Evolutionary conservation across 2,797 vertebrate genomes (phyloP), one percentile per base, ranked within the genome.

Genomic region (Emys orbicularis): DNA sequence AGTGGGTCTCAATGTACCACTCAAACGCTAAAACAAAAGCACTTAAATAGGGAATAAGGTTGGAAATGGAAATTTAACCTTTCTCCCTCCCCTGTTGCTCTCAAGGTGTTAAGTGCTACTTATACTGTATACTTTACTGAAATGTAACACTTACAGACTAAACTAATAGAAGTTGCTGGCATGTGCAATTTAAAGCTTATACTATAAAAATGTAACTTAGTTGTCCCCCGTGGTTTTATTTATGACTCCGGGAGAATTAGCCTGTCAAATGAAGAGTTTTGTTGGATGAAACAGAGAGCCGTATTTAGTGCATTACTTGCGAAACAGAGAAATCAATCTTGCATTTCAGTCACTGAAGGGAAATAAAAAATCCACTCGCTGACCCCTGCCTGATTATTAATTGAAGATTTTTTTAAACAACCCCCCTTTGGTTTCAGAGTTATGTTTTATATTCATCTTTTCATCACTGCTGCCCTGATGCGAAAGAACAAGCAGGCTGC

Each of bases 11-110:
- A 90, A 92, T 77, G 95, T 97, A 90, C 92, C 93, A 86, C 87
- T 92, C 97, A 95, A 86, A 96, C 72, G 94, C 95, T 96, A 89
- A 96, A 97, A 95, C 95, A 97, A 96, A 96, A 96, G 94, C 93
- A n/a, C 96, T 96, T 96, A 97, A 93, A 96, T 97, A 94, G 92
- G 91, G 96, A 84, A 88, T 90, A 84, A 87, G 92, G 95, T 88
- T 96, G 90, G 96, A 94, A 96, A 94, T 94, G 94, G 87, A 96
- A 97, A 96, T 97, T 96, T 81, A 95, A 92, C 15, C 57, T 12
- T 91, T 90, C 44, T 52, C n/a, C n/a, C 44, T 8, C 1, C 6
- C 81, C 80, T 90, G 54, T 89, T 91, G 50, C 89, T 89, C 94
- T 84, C 53, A 74, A 59, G 84, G 87, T 90, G 93, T 21, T 80